Percentiles rank a stretch among this genome's conserved stretches.
Conservation (phyloP, 1,140 invertebrate species). For the Drosophila tristis region DNA sequence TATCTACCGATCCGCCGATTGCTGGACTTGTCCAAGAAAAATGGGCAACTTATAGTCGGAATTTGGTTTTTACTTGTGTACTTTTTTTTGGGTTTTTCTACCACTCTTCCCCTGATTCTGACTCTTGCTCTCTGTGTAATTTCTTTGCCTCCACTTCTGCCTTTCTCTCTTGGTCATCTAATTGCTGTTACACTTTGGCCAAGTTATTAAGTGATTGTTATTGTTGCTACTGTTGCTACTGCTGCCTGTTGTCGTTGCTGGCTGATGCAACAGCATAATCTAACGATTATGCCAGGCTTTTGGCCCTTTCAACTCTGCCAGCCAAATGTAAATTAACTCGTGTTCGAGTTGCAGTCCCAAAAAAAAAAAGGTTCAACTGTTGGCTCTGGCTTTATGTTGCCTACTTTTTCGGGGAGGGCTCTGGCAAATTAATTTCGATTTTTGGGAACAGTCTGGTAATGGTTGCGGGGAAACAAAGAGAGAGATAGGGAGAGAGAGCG, state of each 20-base stretch:
- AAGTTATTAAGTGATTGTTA: slow-evolving; percentile 77
- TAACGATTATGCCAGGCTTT: slow-evolving; percentile 63
- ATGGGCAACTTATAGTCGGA: too few species aligned
- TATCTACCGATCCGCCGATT: too few species aligned
- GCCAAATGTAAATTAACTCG: slow-evolving; percentile 69
- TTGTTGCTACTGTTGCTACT: slow-evolving; percentile 21
- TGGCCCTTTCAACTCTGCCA: slow-evolving; percentile 34
- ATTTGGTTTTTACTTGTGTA: too few species aligned
- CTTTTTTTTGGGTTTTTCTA: too few species aligned
- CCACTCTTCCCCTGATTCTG: too few species aligned
- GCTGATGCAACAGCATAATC: slow-evolving; percentile 66
- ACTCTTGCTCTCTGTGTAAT: not conserved
- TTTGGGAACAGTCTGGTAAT: slow-evolving; percentile 13
- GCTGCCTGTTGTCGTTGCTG: slow-evolving; percentile 1
- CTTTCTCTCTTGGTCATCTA: slow-evolving; percentile 50
- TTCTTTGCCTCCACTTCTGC: not conserved
- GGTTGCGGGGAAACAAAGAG: not conserved
- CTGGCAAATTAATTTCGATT: slow-evolving; percentile 69
- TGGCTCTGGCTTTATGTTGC: slow-evolving; percentile 17
- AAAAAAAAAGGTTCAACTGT: slow-evolving; percentile 18
- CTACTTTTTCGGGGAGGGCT: slow-evolving; percentile 26
- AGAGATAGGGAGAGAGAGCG: too few species aligned
- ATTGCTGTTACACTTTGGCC: slow-evolving; percentile 72
- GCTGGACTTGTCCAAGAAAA: too few species aligned
- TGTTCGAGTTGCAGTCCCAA: slow-evolving; percentile 6